Conservation (phyloP, 2,797 vertebrate genomes). For the Gymnoscopelus braueri region DNA sequence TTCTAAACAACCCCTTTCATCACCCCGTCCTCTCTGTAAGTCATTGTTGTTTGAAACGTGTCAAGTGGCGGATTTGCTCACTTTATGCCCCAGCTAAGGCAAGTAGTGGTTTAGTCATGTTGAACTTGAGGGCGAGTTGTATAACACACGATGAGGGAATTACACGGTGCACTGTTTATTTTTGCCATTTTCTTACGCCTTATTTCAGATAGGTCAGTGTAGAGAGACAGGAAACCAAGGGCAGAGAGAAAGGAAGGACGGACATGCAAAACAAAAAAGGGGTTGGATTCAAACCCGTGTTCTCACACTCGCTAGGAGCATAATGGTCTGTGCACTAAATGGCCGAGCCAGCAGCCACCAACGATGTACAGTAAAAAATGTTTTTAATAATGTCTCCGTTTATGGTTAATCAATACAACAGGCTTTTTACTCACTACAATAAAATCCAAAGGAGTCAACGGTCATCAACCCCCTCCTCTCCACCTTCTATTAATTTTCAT, state of each 20-base stretch:
- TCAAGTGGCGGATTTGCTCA: slow-evolving; percentile 22
- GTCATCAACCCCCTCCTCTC: slow-evolving; percentile 28
- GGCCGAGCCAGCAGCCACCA: too few relatives aligned
- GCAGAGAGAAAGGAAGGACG: too few relatives aligned
- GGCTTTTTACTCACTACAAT: slow-evolving; percentile 24
- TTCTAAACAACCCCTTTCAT: slow-evolving; percentile 47
- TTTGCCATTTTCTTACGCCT: slow-evolving; percentile 1
- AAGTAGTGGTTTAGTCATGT: slow-evolving; percentile 24
- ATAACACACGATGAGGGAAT: background rate
- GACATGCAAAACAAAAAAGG: too few relatives aligned
- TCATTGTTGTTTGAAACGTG: slow-evolving; percentile 27
- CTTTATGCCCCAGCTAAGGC: background rate
- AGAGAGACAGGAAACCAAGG: too few relatives aligned
- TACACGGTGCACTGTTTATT: slow-evolving; percentile 4
- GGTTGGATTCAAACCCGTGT: too few relatives aligned
- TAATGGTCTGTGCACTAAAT: too few relatives aligned
- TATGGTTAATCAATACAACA: slow-evolving; percentile 39
- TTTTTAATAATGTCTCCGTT: slow-evolving; percentile 30
- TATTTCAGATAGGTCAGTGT: too few relatives aligned
- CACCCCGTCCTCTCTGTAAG: slow-evolving; percentile 19
- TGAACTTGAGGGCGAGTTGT: background rate
- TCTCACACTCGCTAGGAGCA: too few relatives aligned
- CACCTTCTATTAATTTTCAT: slow-evolving; percentile 29
- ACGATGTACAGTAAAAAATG: too few relatives aligned
- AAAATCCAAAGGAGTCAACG: slow-evolving; percentile 21